Evolutionary conservation across 2,113 vertebrate genomes (phyloP).

Genomic region (Entelurus aequoreus): DNA sequence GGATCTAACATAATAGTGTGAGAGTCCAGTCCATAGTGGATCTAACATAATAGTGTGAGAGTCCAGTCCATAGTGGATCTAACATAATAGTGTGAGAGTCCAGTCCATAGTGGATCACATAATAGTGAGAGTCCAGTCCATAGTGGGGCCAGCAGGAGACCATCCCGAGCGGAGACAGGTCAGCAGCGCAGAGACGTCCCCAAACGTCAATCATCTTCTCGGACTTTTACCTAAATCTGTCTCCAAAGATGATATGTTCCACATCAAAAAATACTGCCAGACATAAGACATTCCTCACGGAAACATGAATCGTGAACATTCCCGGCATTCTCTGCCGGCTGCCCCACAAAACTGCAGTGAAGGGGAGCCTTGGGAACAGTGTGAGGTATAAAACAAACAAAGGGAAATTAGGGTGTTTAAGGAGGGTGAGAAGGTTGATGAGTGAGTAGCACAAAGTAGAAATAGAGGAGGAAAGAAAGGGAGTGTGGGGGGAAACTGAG

Average conservation of each 20-base stretch:
- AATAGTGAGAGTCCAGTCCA: too few species aligned
- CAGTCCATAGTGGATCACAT: too few species aligned
- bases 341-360: constrained; percentile 7
- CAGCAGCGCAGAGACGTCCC: background rate
- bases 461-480: constrained; percentile 11
- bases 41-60: too few species aligned
- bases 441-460: constrained; percentile 23
- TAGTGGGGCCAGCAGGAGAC: too few species aligned
- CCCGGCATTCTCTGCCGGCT: constrained; percentile 23
- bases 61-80: too few species aligned
- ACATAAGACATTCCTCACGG: constrained; percentile 10
- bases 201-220: background rate
- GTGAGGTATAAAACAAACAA: constrained; percentile 49
- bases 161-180: too few species aligned
- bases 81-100: too few species aligned
- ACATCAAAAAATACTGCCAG: constrained; percentile 6
- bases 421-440: constrained; percentile 36
- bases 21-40: too few species aligned
- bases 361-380: constrained; percentile 23
- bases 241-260: background rate
- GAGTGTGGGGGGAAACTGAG: constrained; percentile 42
- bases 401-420: constrained; percentile 60
- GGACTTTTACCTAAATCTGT: constrained; percentile 6
- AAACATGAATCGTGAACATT: constrained; percentile 9
- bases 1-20: too few species aligned